Base-by-base conservation (phyloP, 2,113 vertebrate species). In the Cyanoderma ruficeps region DNA sequence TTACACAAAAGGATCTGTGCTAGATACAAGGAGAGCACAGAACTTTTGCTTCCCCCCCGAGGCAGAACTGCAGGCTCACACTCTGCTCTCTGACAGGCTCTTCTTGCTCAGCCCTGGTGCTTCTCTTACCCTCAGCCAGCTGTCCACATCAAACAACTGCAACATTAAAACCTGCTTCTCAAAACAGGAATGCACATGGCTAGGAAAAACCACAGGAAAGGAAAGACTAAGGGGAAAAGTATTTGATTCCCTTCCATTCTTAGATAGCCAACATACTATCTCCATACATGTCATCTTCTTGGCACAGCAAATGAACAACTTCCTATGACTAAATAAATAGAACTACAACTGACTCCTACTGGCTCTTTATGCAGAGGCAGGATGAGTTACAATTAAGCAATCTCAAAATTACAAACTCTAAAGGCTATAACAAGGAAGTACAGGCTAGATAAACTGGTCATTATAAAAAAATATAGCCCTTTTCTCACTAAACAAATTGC, bases 321-420 rank as follows among this genome's bases (percentile, higher is more conserved):
- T 96, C 55, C 94, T 92, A 46, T 55, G 88, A 76, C 67, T 92
- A 89, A 91, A 63, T 74, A 93, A 96, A 95, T 5, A 90, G 90
- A 96, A 93, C 82, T 90, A 92, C 81, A 93, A 76, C 47, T 70
- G 92, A 93, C 65, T 94, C 67, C 67, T n/a, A 49, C 37, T 78
- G 67, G 64, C 21, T 82, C 46, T 77, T 68, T 50, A 84, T 28
- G 50, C 64, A 84, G 83, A 81, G 23, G 61, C 39, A 68, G 55
- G 88, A 76, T n/a, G 16, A 17, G 61, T 76, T 72, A 65, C 44
- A 92, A 79, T 84, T 82, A 92, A 87, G 80, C 83, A 83, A 94
- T 50, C 63, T 64, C 70, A 87, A 90, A 94, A 67, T 39, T 52
- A 52, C 15, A 22, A 87, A 33, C 25, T 78, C 63, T 75, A 31